Conservation (phyloP, 2,888 invertebrate species). For the Trissoscelio sp. region DNA sequence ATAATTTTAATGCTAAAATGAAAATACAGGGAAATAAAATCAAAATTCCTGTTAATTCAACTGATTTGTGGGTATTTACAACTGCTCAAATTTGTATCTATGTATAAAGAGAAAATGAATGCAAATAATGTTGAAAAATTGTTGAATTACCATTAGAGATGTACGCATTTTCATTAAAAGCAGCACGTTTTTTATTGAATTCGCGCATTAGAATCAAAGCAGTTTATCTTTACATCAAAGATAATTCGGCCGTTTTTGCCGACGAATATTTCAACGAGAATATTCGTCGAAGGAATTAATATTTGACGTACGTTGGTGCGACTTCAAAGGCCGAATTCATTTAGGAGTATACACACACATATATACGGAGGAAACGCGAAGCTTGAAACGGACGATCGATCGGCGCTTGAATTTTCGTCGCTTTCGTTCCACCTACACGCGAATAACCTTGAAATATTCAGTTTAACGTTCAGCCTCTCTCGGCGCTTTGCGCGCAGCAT, state of each 20-base stretch:
- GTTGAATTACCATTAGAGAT: too few species aligned
- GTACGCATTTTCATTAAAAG: too few species aligned
- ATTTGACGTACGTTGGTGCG: constrained; percentile 40
- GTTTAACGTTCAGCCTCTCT: constrained; percentile 59
- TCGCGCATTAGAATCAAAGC: constrained; percentile 34
- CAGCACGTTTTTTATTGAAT: constrained; percentile 11
- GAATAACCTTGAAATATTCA: constrained; percentile 69
- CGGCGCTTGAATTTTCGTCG: constrained; percentile 57
- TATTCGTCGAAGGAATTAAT: constrained; percentile 53
- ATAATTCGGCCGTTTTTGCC: constrained; percentile 37
- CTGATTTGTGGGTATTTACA: too few species aligned
- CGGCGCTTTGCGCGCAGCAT: constrained; percentile 22
- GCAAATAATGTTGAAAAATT: too few species aligned
- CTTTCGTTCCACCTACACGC: constrained; percentile 48
- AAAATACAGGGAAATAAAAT: too few species aligned
- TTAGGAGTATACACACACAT: constrained; percentile 14
- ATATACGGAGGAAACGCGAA: neutral
- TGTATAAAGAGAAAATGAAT: too few species aligned
- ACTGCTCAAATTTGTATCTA: too few species aligned
- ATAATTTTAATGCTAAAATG: neutral
- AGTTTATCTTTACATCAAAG: constrained; percentile 39
- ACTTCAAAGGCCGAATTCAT: constrained; percentile 59
- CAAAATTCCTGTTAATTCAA: too few species aligned
- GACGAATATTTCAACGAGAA: constrained; percentile 8
- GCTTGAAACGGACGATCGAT: constrained; percentile 56